phyloP scores from a whole-genome alignment of 2,888 invertebrate genomes.

The Serrognathus titanus region DNA sequence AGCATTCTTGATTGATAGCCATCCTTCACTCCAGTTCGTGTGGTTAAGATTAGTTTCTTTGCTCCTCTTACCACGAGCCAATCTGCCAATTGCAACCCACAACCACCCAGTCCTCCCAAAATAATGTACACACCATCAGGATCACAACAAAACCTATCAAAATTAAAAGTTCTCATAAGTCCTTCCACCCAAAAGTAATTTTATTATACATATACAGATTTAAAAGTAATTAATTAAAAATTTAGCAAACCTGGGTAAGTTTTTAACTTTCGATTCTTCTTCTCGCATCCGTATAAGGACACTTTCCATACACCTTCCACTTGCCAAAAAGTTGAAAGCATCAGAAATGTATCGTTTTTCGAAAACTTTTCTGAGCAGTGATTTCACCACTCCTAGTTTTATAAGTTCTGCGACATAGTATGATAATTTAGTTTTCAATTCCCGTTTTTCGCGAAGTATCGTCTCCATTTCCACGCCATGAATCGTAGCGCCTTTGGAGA shows the following conservation, averaged over 20 bases:
- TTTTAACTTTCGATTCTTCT: constrained; percentile 29
- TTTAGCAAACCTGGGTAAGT: background rate
- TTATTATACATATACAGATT: background rate
- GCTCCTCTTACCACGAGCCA: constrained; percentile 84
- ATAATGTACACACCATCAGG: constrained; percentile 52
- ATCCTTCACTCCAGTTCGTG: constrained; percentile 72
- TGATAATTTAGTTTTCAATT: too few species aligned
- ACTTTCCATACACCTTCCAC: constrained; percentile 81
- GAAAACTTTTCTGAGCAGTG: constrained; percentile 65
- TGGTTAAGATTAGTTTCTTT: constrained; percentile 72
- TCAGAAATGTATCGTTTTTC: constrained; percentile 62
- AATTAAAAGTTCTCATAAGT: constrained; percentile 26
- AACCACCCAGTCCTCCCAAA: constrained; percentile 84
- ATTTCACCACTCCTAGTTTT: constrained; percentile 61
- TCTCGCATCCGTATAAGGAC: constrained; percentile 47
- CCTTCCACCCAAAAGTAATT: constrained; percentile 15
- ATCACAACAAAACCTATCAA: constrained; percentile 24
- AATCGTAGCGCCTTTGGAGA: constrained; percentile 53
- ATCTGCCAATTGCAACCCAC: constrained; percentile 84
- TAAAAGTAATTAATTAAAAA: too few species aligned
- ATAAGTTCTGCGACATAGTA: too few species aligned
- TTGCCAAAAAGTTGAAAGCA: constrained; percentile 64
- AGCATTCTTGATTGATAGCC: constrained; percentile 79
- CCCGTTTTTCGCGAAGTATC: too few species aligned
- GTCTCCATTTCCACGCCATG: constrained; percentile 57